These are phyloP conservation scores for Adoxophyes honmai DNA, from an alignment of 1,140 invertebrate genomes.

Conservation along the genomic window DNA sequence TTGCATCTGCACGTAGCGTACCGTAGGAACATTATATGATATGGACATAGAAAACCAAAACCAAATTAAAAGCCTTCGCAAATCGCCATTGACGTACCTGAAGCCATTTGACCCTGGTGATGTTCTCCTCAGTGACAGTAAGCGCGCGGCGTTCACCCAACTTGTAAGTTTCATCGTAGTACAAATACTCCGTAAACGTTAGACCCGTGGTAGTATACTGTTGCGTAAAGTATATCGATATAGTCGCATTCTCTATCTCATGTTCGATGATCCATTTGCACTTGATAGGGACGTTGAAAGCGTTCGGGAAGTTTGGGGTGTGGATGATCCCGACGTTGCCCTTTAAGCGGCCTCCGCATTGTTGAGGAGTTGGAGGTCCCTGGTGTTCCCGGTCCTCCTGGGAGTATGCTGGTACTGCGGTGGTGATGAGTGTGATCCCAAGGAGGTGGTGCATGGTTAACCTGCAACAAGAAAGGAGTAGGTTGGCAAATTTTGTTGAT, in stretches of 20 bases:
- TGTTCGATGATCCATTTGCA: conserved; percentile 93
- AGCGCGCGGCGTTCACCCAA: conserved; percentile 79
- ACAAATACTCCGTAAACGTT: conserved; percentile 89
- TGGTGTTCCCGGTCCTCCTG: conserved; percentile 51
- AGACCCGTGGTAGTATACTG: conserved; percentile 89
- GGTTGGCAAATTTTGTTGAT: too few relatives aligned
- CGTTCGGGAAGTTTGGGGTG: conserved; percentile 89
- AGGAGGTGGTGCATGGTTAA: conserved; percentile 45
- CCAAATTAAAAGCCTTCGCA: too few relatives aligned
- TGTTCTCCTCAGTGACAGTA: conserved; percentile 84
- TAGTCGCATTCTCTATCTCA: conserved; percentile 80
- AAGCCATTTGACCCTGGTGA: conserved; percentile 82
- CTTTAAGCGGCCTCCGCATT: conserved; percentile 81
- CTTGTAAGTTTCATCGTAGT: conserved; percentile 85
- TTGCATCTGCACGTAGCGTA: too few relatives aligned
- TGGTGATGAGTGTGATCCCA: conserved; percentile 50
- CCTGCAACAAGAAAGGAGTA: conserved; percentile 48
- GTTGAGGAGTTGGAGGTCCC: conserved; percentile 37
- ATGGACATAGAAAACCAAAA: neutral
- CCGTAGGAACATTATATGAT: too few relatives aligned
- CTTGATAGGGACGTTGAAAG: conserved; percentile 87
- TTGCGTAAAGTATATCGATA: conserved; percentile 92
- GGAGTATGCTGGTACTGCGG: conserved; percentile 34
- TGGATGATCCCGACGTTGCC: conserved; percentile 83
- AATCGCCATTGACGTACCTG: conserved; percentile 72